Base-by-base conservation (phyloP, 2,113 vertebrate genomes). In the Steatornis caripensis region DNA sequence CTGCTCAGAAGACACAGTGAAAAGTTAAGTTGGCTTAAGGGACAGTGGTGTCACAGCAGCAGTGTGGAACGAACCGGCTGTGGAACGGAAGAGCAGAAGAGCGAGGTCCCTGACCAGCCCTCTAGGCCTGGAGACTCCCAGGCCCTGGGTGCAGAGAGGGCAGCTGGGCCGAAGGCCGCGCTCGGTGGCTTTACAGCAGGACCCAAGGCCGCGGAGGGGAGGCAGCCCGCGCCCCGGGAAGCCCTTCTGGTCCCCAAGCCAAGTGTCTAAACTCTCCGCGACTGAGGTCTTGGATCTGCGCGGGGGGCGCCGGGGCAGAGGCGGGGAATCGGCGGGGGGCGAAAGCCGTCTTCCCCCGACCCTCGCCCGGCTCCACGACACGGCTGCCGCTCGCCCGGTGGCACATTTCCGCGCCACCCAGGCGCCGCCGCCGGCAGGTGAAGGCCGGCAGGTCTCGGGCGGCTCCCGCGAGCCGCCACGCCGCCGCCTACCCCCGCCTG, bases 181-280 rank as follows among this genome's bases (percentile, higher is more conserved):
- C 71, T 22, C 9, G 3, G 43, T 1, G 5, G 34, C 58, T 24
- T 41, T 24, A 37, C 71, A 8, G 58, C 20, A 32, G 54, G 29
- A 26, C 30, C 5, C 72, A 11, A 5, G 2, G 1, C 43, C 9
- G 13, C 1, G 0, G 17, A 21, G 22, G 34, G 24, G 12, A 27
- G 43, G 45, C 64, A 32, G 85, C 34, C 32, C 11, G 71, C 20
- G 3, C 15, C 30, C 17, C 30, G 2, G 19, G 16, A 15, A 3
- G 30, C 46, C 60, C 41, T 36, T 24, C 6, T 18, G 20, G 23
- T 32, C 24, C 49, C 32, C 46, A 6, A 12, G 41, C 46, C n/a
- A 43, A 43, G 5, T 2, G 22, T 34, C 8, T 11, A 21, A 58
- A 34, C 4, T 7, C 10, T 19, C 55, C 41, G 19, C 10, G 22